These are phyloP conservation scores for Sarotherodon lohbergeri DNA, from an alignment of 2,113 vertebrate species.

Conservation along the genomic window DNA sequence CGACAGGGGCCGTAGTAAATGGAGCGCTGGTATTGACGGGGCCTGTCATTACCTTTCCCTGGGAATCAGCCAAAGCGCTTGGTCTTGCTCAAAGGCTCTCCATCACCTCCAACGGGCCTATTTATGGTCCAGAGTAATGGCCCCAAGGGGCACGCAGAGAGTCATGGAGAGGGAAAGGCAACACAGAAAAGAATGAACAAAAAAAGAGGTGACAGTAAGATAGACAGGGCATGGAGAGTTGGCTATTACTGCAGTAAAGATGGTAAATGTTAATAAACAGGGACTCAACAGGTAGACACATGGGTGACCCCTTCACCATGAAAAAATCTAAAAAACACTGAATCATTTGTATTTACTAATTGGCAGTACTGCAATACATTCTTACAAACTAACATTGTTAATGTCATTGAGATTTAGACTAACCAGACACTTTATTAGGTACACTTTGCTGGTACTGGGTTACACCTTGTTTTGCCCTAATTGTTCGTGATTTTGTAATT, in stretches of 20 bases:
- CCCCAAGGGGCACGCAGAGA: background rate
- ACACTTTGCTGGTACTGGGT: background rate
- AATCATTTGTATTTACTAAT: background rate
- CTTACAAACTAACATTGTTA: background rate
- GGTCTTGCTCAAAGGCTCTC: constrained; percentile 43
- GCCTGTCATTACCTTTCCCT: constrained; percentile 68
- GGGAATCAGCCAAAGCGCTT: constrained; percentile 58
- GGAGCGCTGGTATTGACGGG: constrained; percentile 57
- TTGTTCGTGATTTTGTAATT: background rate
- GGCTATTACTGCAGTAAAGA: background rate
- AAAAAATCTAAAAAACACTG: background rate
- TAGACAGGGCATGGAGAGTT: background rate
- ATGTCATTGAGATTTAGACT: background rate
- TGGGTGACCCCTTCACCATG: background rate
- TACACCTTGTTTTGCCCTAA: background rate
- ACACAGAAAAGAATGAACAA: background rate
- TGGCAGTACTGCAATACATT: background rate
- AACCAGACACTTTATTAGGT: background rate
- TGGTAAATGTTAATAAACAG: constrained; percentile 1
- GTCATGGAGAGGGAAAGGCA: background rate
- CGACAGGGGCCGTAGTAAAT: constrained; percentile 47
- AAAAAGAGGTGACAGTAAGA: constrained; percentile 9
- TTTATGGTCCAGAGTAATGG: constrained; percentile 49
- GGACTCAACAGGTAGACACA: background rate
- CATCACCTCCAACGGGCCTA: constrained; percentile 55